phyloP scores from a whole-genome alignment of 1,140 invertebrate species.

The Zophobas morio region DNA sequence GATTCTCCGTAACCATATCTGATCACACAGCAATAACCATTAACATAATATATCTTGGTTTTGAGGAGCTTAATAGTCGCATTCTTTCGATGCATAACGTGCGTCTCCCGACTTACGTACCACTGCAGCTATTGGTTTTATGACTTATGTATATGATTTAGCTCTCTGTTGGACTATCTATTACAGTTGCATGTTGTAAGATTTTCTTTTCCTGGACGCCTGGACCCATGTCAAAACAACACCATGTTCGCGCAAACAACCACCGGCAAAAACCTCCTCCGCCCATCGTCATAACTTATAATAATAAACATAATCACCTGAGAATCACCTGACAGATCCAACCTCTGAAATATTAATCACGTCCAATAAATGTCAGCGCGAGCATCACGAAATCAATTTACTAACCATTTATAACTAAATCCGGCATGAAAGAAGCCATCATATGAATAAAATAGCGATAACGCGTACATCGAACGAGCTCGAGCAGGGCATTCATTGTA shows the following conservation, averaged over 20 bases:
- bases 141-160: too few species aligned
- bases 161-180: too few species aligned
- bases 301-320: slow-evolving; percentile 45
- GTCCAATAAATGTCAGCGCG: slow-evolving; percentile 60
- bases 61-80: too few species aligned
- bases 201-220: too few species aligned
- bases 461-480: slow-evolving; percentile 51
- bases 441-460: slow-evolving; percentile 66
- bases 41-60: too few species aligned
- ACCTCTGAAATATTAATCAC: slow-evolving; percentile 61
- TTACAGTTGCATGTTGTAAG: too few species aligned
- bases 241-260: slow-evolving; percentile 20
- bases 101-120: too few species aligned
- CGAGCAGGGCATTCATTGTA: slow-evolving; percentile 49
- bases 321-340: slow-evolving; percentile 40
- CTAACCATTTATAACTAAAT: slow-evolving; percentile 62
- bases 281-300: slow-evolving; percentile 38
- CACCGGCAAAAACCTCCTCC: slow-evolving; percentile 24
- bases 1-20: too few species aligned
- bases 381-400: slow-evolving; percentile 62
- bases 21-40: too few species aligned
- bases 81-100: too few species aligned
- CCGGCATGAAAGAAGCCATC: slow-evolving; percentile 60
- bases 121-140: too few species aligned
- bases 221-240: neutral